phyloP scores from a whole-genome alignment of 2,797 vertebrate species.

The Arrhamphus sclerolepis region DNA sequence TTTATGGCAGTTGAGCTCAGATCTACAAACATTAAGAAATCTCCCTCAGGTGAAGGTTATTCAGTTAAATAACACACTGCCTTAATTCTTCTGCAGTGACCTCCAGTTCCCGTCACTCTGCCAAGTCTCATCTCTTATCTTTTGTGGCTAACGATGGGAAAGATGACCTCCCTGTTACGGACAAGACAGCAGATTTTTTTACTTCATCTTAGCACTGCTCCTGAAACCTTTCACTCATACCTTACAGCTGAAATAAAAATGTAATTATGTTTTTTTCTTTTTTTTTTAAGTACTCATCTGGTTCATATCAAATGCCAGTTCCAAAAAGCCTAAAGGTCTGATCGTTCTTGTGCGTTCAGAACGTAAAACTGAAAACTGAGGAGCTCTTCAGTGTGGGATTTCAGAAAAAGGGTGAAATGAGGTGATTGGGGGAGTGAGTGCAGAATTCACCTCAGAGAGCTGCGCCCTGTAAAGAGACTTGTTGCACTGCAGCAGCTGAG shows the following conservation, averaged over 20 bases:
- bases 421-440: neutral
- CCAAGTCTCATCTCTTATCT: slow-evolving; percentile 39
- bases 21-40: neutral
- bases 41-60: slow-evolving; percentile 23
- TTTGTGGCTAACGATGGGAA: slow-evolving; percentile 29
- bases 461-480: slow-evolving; percentile 91
- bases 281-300: slow-evolving; percentile 2
- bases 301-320: slow-evolving; percentile 18
- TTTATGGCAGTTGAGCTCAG: neutral
- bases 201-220: slow-evolving; percentile 18
- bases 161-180: slow-evolving; percentile 48
- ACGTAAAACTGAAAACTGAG: neutral
- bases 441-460: slow-evolving; percentile 90
- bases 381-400: no score
- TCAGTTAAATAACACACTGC: slow-evolving; percentile 8
- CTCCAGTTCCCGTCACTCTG: slow-evolving; percentile 27
- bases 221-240: slow-evolving; percentile 12
- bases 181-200: slow-evolving; percentile 22
- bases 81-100: slow-evolving; percentile 34
- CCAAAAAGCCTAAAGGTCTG: slow-evolving; percentile 2
- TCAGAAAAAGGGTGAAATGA: neutral
- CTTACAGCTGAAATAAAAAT: neutral
- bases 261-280: neutral
- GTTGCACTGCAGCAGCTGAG: slow-evolving; percentile 96
- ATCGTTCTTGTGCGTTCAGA: no score